Evolutionary conservation across 2,113 vertebrate genomes (phyloP), one percentile per base, ranked within the genome.

Genomic region (Pseudorhombus dupliciocellatus): DNA sequence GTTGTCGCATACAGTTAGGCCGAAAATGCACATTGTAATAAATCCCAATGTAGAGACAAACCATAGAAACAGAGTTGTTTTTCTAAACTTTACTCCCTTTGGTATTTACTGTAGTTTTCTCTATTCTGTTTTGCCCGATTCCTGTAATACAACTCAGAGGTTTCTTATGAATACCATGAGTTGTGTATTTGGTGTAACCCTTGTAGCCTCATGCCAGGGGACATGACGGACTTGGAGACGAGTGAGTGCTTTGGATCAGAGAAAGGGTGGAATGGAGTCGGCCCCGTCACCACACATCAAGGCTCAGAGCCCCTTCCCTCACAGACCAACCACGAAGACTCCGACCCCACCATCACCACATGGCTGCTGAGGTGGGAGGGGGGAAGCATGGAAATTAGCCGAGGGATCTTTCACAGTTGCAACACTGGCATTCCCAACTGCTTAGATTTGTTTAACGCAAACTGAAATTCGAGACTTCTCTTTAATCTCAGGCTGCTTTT

Each of bases 251-350:
- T 87, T 86, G 84, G 80, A 88, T 77, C 65, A 56, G 53, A 73
- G 55, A 53, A 68, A 21, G 31, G 10, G n/a, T 7, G 68, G 72
- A 68, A 75, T 54, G 54, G 57, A 84, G 75, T 75, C 58, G 22
- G 70, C 79, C 81, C 52, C 81, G 79, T 81, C 80, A 21, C 68
- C 80, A 61, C 81, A 79, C 75, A 80, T 63, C 73, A 84, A 66
- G 83, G 75, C 82, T 73, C 70, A 11, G 51, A 74, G 56, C 63
- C 63, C 65, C 78, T 73, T 83, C 79, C 71, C 83, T 86, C 74
- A 84, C 64, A 83, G 85, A 91, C 86, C 87, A 88, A 90, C 88
- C 86, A 84, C 87, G 77, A 74, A 76, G 84, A 64, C 68, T 56
- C 44, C 31, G 44, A 80, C 80, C 50, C 26, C 26, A 82, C 78